Percentiles rank a stretch among this genome's conserved stretches.
These are phyloP conservation scores for Hemaris fuciformis DNA, from an alignment of 2,888 invertebrate species.

Conservation along the genomic window DNA sequence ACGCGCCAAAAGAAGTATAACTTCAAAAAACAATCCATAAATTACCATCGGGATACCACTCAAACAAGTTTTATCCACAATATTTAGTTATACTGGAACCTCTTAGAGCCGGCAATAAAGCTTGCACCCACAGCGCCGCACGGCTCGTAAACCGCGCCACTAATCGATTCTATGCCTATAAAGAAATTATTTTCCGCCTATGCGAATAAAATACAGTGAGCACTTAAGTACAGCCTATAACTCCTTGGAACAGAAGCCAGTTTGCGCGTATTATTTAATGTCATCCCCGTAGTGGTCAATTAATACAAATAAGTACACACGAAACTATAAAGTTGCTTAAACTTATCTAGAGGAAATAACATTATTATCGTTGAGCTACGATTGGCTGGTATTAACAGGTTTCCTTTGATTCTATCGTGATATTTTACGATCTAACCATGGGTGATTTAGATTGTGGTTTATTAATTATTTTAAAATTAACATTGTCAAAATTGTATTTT, in stretches of 20 bases:
- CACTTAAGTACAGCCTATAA: conserved; percentile 31
- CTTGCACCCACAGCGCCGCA: conserved; percentile 34
- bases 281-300: not conserved
- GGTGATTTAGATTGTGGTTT: not conserved
- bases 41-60: not conserved
- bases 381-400: no score
- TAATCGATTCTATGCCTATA: conserved; percentile 58
- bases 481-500: no score
- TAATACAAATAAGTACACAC: not conserved
- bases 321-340: not conserved
- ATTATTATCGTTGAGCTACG: not conserved
- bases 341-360: not conserved
- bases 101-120: conserved; percentile 27
- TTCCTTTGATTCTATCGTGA: not conserved
- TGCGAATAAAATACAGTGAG: conserved; percentile 34
- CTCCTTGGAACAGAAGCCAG: conserved; percentile 28
- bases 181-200: conserved; percentile 53
- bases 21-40: not conserved
- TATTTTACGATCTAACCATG: not conserved
- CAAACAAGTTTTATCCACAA: conserved; percentile 4
- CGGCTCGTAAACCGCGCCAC: conserved; percentile 47
- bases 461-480: no score
- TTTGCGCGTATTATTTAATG: not conserved
- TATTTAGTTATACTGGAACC: conserved; percentile 19
- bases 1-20: no score